Evolutionary conservation across 2,797 vertebrate genomes (phyloP).

Genomic region (Acestrorhynchus altus): DNA sequence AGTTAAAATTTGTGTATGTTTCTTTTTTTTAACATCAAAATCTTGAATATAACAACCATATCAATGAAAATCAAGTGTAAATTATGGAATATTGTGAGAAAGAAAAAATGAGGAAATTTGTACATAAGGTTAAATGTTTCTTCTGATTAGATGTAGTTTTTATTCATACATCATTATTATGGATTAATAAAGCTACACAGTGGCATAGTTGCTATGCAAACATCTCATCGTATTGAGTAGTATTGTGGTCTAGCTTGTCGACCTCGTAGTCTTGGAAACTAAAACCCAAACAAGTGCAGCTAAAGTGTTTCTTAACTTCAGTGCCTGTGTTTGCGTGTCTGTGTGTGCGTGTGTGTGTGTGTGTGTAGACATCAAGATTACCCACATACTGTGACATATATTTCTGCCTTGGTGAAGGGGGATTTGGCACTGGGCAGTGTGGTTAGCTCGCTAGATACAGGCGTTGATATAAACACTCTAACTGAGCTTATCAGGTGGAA

Average conservation of each 20-base stretch:
- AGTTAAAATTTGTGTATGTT: too few species aligned
- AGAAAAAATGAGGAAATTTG: neutral
- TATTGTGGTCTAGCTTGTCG: conserved; percentile 31
- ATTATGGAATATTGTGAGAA: too few species aligned
- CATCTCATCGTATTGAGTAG: conserved; percentile 23
- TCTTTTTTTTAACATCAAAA: too few species aligned
- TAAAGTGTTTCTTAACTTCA: conserved; percentile 18
- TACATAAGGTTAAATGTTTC: neutral
- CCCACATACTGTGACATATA: conserved; percentile 9
- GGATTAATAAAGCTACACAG: conserved; percentile 27
- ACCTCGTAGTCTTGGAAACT: conserved; percentile 44
- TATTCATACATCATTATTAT: conserved; percentile 3
- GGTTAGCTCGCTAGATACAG: conserved; percentile 33
- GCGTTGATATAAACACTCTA: conserved; percentile 30
- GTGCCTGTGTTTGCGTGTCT: conserved; percentile 11
- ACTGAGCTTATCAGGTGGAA: conserved; percentile 46
- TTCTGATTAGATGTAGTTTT: conserved; percentile 15
- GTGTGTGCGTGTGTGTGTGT: conserved; percentile 18
- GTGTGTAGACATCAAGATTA: conserved; percentile 29
- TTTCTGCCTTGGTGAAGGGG: conserved; percentile 18
- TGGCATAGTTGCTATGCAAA: conserved; percentile 26
- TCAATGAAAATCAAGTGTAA: too few species aligned
- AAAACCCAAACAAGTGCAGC: conserved; percentile 40
- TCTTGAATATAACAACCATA: too few species aligned
- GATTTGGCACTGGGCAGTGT: conserved; percentile 32